Conservation (phyloP, 2,797 vertebrate genomes). For the Cossypha caffra region DNA sequence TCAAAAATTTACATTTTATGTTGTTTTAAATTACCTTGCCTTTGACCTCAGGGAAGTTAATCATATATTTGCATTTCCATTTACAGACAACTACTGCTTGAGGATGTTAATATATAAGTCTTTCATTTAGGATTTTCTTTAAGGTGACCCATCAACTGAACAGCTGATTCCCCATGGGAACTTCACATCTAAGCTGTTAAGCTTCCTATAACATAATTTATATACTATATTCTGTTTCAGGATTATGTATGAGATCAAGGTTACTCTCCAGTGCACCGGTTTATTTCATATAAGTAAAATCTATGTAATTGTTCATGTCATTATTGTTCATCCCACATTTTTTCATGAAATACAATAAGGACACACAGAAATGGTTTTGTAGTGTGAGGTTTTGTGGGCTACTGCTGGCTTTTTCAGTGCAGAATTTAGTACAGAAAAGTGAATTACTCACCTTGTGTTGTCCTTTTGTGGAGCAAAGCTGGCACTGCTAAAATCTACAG, state of each 20-base stretch:
- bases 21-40: slow-evolving; percentile 7
- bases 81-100: slow-evolving; percentile 29
- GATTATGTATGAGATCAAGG: not conserved
- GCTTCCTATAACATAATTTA: not conserved
- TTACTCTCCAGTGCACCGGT: not conserved
- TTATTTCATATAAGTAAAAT: not conserved
- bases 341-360: not conserved
- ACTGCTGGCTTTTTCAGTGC: not conserved
- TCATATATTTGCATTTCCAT: not conserved
- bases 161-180: slow-evolving; percentile 1
- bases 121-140: slow-evolving; percentile 44
- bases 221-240: slow-evolving; percentile 51
- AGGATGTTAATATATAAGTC: not conserved
- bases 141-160: not conserved
- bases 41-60: not conserved
- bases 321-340: not conserved
- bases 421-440: not conserved
- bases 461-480: not conserved
- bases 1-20: not conserved
- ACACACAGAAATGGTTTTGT: not conserved
- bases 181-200: slow-evolving; percentile 1
- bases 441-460: not conserved
- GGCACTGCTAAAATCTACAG: not conserved
- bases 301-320: not conserved
- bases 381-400: not conserved